phyloP scores from a whole-genome alignment of 2,888 invertebrate genomes.

The Phrixothrix hirtus region DNA sequence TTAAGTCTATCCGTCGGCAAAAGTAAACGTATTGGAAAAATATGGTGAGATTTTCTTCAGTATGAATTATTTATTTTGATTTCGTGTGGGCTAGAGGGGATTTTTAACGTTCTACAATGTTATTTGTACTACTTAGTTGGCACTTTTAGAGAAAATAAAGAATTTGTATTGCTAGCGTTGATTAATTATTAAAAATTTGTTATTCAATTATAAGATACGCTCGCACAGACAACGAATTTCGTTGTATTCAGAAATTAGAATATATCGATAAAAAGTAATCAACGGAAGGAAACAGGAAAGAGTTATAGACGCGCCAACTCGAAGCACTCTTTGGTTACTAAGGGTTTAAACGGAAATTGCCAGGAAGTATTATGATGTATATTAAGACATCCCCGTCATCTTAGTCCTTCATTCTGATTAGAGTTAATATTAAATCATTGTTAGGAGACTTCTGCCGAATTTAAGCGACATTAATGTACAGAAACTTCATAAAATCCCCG shows the following conservation, averaged over 20 bases:
- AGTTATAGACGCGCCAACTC: conserved; percentile 23
- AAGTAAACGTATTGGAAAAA: conserved; percentile 4
- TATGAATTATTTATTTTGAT: too few species aligned
- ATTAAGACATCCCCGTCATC: conserved; percentile 47
- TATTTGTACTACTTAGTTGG: too few species aligned
- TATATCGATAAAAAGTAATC: conserved; percentile 24
- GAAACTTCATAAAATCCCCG: too few species aligned
- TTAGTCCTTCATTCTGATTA: conserved; percentile 40
- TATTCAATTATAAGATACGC: too few species aligned
- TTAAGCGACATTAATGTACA: neutral
- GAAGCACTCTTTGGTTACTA: conserved; percentile 30
- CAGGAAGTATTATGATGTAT: conserved; percentile 54
- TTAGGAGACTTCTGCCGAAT: conserved; percentile 4
- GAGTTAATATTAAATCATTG: conserved; percentile 48
- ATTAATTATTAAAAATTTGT: too few species aligned
- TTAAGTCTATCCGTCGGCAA: conserved; percentile 45
- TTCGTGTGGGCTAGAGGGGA: too few species aligned
- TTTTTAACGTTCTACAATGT: too few species aligned
- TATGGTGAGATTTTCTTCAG: neutral
- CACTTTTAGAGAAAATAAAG: too few species aligned
- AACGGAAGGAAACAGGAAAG: conserved; percentile 32
- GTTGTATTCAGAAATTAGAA: conserved; percentile 22
- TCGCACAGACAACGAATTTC: neutral
- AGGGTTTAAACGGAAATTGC: conserved; percentile 51
- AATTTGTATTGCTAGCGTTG: too few species aligned